Conservation (phyloP, 2,113 vertebrate species). For the Diadophis punctatus region DNA sequence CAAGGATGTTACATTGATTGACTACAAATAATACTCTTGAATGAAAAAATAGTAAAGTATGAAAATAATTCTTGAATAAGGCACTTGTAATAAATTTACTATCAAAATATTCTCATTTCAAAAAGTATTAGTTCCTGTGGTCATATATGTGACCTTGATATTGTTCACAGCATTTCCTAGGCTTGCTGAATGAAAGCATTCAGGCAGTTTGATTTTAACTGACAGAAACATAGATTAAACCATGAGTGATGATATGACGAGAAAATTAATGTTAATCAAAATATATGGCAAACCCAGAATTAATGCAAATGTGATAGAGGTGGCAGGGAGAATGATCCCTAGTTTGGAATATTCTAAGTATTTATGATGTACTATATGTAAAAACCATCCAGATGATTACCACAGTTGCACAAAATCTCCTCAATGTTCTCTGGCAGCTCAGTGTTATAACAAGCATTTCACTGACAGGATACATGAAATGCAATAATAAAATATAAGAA, state of each 20-base stretch:
- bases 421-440: neutral
- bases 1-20: conserved; percentile 45
- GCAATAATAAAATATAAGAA: neutral
- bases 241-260: neutral
- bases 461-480: neutral
- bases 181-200: conserved; percentile 8
- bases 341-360: neutral
- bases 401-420: neutral
- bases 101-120: conserved; percentile 40
- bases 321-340: neutral
- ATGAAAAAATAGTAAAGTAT: conserved; percentile 49
- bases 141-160: conserved; percentile 48
- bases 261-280: neutral
- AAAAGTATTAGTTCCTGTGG: conserved; percentile 38
- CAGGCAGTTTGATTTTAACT: neutral
- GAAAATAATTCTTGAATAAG: conserved; percentile 53
- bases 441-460: neutral
- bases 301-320: neutral
- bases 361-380: neutral
- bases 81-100: conserved; percentile 54
- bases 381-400: neutral
- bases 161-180: neutral
- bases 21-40: conserved; percentile 53
- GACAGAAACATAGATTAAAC: neutral
- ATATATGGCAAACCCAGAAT: neutral